Conservation (phyloP, 64 coral and sea anemone species). For the Cladopsammia gracilis region DNA sequence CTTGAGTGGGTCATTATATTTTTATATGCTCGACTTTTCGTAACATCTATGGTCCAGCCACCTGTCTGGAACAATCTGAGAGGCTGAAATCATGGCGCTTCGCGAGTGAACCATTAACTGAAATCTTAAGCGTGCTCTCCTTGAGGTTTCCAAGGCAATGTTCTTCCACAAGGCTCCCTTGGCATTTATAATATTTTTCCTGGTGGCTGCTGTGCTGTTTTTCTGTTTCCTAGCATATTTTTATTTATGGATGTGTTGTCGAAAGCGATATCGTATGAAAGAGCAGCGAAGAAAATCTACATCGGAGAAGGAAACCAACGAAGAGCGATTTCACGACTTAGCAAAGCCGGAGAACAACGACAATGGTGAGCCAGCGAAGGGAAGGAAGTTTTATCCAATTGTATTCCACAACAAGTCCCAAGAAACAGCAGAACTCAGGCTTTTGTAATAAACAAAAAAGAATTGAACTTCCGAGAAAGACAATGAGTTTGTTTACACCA, state of each 20-base stretch:
- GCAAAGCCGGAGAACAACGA: background rate
- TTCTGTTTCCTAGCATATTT: conserved; percentile 49
- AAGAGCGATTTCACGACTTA: conserved; percentile 23
- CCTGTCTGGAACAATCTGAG: background rate
- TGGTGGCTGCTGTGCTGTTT: conserved; percentile 18
- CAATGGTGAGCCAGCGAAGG: background rate
- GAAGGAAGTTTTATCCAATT: conserved; percentile 26
- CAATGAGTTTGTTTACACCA: background rate
- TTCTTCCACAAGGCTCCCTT: conserved; percentile 29
- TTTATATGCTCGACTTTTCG: background rate
- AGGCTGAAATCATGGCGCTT: background rate
- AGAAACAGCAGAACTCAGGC: conserved; percentile 27
- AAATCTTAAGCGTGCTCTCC: background rate
- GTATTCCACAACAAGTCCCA: conserved; percentile 21
- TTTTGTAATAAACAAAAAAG: background rate
- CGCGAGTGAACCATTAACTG: background rate
- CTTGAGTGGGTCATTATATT: background rate
- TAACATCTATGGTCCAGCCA: background rate
- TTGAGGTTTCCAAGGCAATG: conserved; percentile 7
- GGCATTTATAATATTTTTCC: conserved; percentile 39
- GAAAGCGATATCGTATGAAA: conserved; percentile 29
- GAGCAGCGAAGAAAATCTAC: background rate
- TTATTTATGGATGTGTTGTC: conserved; percentile 54
- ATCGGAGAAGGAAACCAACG: conserved; percentile 8
- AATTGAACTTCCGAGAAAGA: background rate